These are phyloP conservation scores for Acanthochromis polyacanthus DNA, from an alignment of 2,113 vertebrate species.

Conservation along the genomic window DNA sequence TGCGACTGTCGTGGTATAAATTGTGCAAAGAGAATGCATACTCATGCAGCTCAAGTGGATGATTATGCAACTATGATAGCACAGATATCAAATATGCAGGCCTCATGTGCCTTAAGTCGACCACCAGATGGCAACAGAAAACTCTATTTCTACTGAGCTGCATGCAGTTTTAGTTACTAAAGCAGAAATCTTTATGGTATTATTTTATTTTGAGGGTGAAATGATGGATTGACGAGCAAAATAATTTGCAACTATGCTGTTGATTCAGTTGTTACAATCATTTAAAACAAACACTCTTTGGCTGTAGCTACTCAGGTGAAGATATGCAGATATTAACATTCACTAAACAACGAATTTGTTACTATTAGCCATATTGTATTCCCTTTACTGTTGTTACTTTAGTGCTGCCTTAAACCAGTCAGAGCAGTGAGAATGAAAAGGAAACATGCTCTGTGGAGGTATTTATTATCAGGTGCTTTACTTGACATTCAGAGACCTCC, in stretches of 20 bases:
- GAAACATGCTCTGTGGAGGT: not conserved
- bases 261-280: not conserved
- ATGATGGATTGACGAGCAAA: not conserved
- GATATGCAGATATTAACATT: not conserved
- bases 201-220: not conserved
- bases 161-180: not conserved
- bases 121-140: conserved; percentile 72
- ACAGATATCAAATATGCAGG: not conserved
- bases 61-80: conserved; percentile 36
- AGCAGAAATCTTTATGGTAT: not conserved
- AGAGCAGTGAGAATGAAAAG: too few relatives aligned
- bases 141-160: not conserved
- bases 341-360: not conserved
- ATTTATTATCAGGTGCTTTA: not conserved
- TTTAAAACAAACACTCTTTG: not conserved
- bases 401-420: not conserved
- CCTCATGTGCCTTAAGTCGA: not conserved
- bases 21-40: not conserved
- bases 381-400: not conserved
- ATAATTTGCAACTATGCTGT: not conserved
- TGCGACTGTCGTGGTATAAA: not conserved
- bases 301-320: not conserved
- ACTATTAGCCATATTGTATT: not conserved
- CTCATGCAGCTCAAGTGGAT: not conserved
- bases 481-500: not conserved